Base-by-base conservation (phyloP, 2,888 invertebrate species). In the Colostygia pectinataria region DNA sequence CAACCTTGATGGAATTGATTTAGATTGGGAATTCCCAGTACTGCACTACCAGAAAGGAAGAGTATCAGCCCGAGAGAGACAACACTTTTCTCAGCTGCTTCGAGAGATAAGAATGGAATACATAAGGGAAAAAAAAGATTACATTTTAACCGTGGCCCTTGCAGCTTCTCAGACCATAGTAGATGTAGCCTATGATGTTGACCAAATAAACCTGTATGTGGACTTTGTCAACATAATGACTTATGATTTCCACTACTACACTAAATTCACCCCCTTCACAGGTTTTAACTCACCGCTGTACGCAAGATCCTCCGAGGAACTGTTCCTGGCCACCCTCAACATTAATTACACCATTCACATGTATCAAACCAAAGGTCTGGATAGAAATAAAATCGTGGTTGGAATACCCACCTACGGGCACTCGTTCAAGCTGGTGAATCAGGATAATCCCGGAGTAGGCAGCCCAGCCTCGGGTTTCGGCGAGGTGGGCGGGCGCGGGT, bases 171-270 rank as follows among this genome's bases (percentile, higher is more conserved):
- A 93, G 66, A 91, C 93, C 0, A 94, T 98, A 46, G 92, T 95
- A 0, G 93, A 94, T 65, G 91, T 92, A 45, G 93, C 96, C 0
- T 98, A 98, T 77, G 94, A 97, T 74, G 92, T 97, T 7, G 89
- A 92, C 12, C 93, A 95, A 74, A 90, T 98, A 50, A 95, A 96
- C 62, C 85, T 93, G 91, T 97, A 95, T 72, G 93, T 94, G 0
- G 97, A 98, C 78, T 96, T 93, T 84, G 92, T 97, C 0, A 97
- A 96, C 77, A 71, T 98, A n/a, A 98, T 98, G 98, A 92, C 95
- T 0, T 98, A 98, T 72, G 98, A 98, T 77, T 98, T 93, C 70
- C 97, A 98, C 77, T 95, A 93, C 68, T 98, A 92, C 69, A 92
- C 93, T 2, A 91, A 91, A 74, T 92, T 92, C 53, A 93, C 95